Percentiles rank a stretch among this genome's conserved stretches.
These are phyloP conservation scores for Progne subis DNA, from an alignment of 2,113 vertebrate species.

Conservation along the genomic window DNA sequence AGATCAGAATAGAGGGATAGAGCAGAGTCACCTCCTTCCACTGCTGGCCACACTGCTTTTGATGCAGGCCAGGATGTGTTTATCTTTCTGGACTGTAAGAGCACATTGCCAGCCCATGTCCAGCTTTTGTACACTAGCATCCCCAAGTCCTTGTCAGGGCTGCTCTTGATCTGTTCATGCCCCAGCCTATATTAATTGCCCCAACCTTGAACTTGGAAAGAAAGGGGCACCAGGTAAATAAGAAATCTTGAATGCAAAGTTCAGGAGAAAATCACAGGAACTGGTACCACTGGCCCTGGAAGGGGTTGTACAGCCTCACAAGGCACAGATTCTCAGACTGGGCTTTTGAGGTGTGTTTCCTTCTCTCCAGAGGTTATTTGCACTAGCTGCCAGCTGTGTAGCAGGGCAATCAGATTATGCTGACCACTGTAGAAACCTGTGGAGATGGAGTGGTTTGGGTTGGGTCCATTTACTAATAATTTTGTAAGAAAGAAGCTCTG, in stretches of 20 bases:
- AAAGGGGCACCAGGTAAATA: background rate
- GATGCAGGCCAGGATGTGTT: background rate
- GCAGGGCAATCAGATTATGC: background rate
- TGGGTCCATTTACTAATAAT: constrained; percentile 2
- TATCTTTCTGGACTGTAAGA: background rate
- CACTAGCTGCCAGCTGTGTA: background rate
- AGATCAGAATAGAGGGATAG: background rate
- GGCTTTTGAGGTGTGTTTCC: background rate
- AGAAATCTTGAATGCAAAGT: background rate
- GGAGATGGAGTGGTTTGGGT: background rate
- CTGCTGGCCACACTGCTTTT: background rate
- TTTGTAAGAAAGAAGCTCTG: constrained; percentile 3
- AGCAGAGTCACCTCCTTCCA: background rate
- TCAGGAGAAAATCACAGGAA: background rate
- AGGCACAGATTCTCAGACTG: background rate
- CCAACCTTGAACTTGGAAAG: background rate
- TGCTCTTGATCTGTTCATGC: background rate
- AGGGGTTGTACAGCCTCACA: accelerated
- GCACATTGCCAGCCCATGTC: too few species aligned
- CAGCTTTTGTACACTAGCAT: background rate
- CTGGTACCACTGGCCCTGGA: background rate
- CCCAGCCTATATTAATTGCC: background rate
- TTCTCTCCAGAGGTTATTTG: background rate
- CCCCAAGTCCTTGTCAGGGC: background rate
- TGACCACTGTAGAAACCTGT: background rate